Base-by-base conservation (phyloP, 2,888 invertebrate species). In the Oscheius sp. region DNA sequence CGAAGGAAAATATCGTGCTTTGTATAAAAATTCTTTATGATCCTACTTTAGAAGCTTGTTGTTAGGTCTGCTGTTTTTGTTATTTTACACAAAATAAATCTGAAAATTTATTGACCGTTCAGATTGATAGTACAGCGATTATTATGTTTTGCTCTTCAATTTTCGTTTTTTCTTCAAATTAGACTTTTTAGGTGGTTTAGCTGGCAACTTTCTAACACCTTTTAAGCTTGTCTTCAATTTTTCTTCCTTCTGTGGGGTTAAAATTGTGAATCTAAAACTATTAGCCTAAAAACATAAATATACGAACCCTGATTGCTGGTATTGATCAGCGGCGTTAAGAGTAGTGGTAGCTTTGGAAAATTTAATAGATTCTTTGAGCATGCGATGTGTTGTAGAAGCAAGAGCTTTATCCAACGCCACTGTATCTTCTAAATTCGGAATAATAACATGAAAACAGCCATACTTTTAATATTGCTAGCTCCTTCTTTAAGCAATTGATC, bases 401-500 rank as follows among this genome's bases (percentile, higher is more conserved):
- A 67, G 20, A 17, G 67, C 67, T 55, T 67, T 67, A 20, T 67
- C 55, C 33, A 67, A 20, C 27, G 55, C 46, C 10, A 45, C 20
- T n/a, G 10, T 31, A n/a, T 17, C 50, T 20, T 61, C 61, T 61
- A 45, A 37, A 42, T n/a, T n/a, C n/a, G n/a, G n/a, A 48, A 48
- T 8, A 48, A 48, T 17, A 48, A 48, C 25, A 37, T 37, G 12
- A n/a, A 34, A 33, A 45, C 6, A 17, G 10, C 23, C 27, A 45
- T 42, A 61, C 61, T 61, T 48, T 65, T 65, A n/a, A 42, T 10
- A 20, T 61, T 65, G 20, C 68, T 63, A 12, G 73, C 75, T 3
- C 72, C 72, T 48, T 70, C 72, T 58, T 73, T 76, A 3, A 76
- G 57, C 31, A 76, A 31, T 2, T 69, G 69, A 58, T 82, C 82